A percentile compares a stretch with the other conserved stretches of the same genome.
phyloP scores from a whole-genome alignment of 2,797 vertebrate species.

The Pangasius larnaudii region DNA sequence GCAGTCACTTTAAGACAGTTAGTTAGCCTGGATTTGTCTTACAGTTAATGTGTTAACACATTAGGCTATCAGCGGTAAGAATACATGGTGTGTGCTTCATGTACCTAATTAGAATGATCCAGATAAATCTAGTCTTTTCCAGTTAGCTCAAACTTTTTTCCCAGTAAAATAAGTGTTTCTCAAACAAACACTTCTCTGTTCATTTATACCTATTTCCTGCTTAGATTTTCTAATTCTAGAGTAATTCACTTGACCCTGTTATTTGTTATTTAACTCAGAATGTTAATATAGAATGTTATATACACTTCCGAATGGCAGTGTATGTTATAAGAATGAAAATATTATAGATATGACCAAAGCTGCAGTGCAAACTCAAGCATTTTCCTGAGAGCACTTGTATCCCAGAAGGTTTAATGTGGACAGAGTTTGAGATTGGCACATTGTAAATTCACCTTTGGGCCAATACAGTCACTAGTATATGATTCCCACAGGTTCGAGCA shows the following conservation, averaged over 20 bases:
- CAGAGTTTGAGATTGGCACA: not conserved
- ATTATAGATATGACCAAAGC: not conserved
- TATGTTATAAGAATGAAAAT: not conserved
- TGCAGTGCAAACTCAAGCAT: not conserved
- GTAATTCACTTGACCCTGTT: not conserved
- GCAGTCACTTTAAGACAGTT: not conserved
- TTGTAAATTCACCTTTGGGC: not conserved
- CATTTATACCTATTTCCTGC: not conserved
- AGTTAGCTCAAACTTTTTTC: not conserved
- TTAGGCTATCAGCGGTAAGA: not conserved
- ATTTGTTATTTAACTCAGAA: not conserved
- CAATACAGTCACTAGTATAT: constrained; percentile 63
- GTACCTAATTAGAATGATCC: not conserved
- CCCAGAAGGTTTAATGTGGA: not conserved
- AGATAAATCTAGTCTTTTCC: not conserved
- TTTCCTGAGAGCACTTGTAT: not conserved
- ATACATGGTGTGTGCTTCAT: not conserved
- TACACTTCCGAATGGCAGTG: not conserved
- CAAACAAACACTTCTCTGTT: not conserved
- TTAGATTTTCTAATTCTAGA: not conserved
- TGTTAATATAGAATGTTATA: not conserved
- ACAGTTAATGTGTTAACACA: not conserved
- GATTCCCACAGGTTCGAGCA: constrained; percentile 84
- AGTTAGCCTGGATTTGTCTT: not conserved
- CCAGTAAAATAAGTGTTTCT: not conserved